A percentile compares a stretch with the other conserved stretches of the same genome.
These are phyloP conservation scores for Diogma glabrata DNA, from an alignment of 2,888 invertebrate genomes.

Conservation along the genomic window DNA sequence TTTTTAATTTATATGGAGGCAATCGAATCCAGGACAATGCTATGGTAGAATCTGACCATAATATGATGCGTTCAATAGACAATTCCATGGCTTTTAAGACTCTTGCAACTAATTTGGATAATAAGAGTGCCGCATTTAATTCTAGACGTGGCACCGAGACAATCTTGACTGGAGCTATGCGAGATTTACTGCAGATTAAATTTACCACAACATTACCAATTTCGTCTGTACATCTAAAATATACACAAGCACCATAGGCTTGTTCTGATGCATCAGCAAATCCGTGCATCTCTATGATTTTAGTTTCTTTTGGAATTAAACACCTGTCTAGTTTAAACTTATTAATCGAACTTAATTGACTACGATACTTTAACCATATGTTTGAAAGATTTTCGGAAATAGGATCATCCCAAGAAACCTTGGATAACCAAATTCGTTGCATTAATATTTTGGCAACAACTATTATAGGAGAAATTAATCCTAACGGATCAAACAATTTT, in stretches of 20 bases:
- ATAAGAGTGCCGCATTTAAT: conserved; percentile 21
- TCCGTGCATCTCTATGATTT: conserved; percentile 18
- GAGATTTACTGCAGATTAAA: conserved; percentile 21
- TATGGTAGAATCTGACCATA: conserved; percentile 22
- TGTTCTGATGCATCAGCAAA: conserved; percentile 20
- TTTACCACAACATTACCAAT: conserved; percentile 13
- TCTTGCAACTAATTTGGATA: conserved; percentile 18
- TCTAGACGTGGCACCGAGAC: conserved; percentile 22
- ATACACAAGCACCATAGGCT: conserved; percentile 19
- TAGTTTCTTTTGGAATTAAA: background rate
- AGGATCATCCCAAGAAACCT: conserved; percentile 20
- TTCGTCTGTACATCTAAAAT: conserved; percentile 16
- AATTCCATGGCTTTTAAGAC: conserved; percentile 15
- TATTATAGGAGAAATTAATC: conserved; percentile 16
- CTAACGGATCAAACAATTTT: conserved; percentile 21
- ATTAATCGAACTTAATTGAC: background rate
- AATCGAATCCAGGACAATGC: conserved; percentile 19
- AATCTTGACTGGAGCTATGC: conserved; percentile 21
- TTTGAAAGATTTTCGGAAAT: conserved; percentile 16
- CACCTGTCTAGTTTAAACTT: conserved; percentile 7
- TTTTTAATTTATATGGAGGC: conserved; percentile 16
- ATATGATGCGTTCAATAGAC: conserved; percentile 16
- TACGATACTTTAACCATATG: conserved; percentile 14
- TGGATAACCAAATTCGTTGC: conserved; percentile 20
- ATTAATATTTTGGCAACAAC: conserved; percentile 20